A percentile compares a stretch with the other conserved stretches of the same genome.
These are phyloP conservation scores for Chlorocebus sabaeus DNA, from an alignment of 2,113 vertebrate genomes.

Conservation along the genomic window DNA sequence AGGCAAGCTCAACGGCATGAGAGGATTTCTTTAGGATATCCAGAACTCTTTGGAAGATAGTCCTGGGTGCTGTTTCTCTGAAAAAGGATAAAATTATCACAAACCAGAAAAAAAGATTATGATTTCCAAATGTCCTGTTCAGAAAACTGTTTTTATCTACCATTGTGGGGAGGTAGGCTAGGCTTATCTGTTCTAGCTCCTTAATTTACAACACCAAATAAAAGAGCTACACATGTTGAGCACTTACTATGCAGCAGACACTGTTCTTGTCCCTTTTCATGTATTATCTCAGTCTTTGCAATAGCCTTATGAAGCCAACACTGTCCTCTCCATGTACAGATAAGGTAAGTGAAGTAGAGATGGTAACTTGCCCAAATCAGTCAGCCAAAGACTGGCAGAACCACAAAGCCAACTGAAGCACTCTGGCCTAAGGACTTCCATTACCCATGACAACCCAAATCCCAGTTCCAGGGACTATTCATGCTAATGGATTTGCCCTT, in stretches of 20 bases:
- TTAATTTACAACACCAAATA: neutral
- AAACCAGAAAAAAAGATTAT: neutral
- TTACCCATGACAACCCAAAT: neutral
- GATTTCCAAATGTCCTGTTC: neutral
- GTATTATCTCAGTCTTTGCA: neutral
- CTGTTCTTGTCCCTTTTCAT: neutral
- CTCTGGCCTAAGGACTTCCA: neutral
- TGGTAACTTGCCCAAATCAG: neutral
- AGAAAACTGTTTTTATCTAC: neutral
- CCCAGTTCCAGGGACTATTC: neutral
- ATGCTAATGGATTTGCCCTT: neutral
- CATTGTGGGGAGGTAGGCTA: neutral
- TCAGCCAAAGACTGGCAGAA: neutral
- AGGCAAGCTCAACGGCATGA: slow-evolving; percentile 64
- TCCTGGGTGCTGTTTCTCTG: slow-evolving; percentile 82
- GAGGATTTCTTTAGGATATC: slow-evolving; percentile 74
- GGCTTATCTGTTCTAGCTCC: neutral
- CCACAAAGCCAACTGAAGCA: too few relatives aligned
- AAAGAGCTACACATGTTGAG: rapidly evolving
- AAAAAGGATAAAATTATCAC: slow-evolving; percentile 58
- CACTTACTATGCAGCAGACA: rapidly evolving
- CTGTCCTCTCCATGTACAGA: neutral
- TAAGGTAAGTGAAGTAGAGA: neutral
- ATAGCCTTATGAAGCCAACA: neutral
- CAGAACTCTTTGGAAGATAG: slow-evolving; percentile 78